Evolutionary conservation across 35 echinoderm and acorn worm species (phyloP).

Genomic region (Apostichopus parvimensis): DNA sequence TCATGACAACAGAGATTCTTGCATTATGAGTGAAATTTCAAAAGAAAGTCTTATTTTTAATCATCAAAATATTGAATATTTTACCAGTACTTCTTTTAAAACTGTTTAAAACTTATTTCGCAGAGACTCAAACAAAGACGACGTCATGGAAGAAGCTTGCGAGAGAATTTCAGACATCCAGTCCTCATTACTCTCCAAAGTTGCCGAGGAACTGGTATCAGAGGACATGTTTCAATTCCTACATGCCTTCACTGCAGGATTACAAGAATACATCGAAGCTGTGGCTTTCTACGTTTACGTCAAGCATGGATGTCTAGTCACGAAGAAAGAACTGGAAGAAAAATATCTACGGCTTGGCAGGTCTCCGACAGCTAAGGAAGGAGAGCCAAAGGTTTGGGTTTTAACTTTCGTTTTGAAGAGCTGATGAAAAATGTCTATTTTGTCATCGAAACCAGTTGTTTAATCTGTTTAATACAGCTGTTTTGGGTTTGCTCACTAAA

Average conservation of each 20-base stretch:
- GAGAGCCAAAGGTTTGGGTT: not conserved
- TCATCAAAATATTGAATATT: not conserved
- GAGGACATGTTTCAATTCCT: slow-evolving; percentile 75
- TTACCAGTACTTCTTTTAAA: not conserved
- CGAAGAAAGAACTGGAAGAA: slow-evolving; percentile 48
- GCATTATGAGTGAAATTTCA: no score
- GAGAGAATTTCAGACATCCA: slow-evolving; percentile 59
- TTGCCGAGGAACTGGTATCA: not conserved
- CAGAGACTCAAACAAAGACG: slow-evolving; percentile 64
- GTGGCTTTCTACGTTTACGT: slow-evolving; percentile 72
- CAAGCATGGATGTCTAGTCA: slow-evolving; percentile 49
- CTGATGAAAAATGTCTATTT: no score
- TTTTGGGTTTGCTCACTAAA: no score
- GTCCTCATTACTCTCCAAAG: not conserved
- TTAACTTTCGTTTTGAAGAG: not conserved
- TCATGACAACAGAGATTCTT: no score
- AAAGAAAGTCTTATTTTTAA: not conserved
- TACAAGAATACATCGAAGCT: slow-evolving; percentile 92
- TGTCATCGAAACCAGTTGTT: no score
- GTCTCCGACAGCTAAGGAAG: slow-evolving; percentile 13
- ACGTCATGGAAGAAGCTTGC: slow-evolving; percentile 66
- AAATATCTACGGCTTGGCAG: not conserved
- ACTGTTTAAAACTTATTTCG: not conserved
- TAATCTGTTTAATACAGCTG: no score
- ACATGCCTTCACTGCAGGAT: slow-evolving; percentile 69